Evolutionary conservation across 2,113 vertebrate species (phyloP).

Genomic region (Larimichthys polyactis): DNA sequence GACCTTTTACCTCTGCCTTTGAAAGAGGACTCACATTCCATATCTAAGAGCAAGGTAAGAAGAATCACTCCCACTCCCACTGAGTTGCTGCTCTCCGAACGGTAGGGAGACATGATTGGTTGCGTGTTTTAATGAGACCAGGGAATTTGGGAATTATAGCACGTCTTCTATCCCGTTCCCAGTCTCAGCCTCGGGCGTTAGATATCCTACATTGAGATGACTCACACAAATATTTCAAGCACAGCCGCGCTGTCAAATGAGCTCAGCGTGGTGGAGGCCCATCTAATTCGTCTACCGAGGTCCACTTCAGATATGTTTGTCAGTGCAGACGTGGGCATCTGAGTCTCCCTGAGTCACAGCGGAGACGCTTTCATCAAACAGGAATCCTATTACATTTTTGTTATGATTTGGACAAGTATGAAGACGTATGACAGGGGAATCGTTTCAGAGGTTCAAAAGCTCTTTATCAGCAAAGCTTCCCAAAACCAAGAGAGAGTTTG

Average conservation of each 20-base stretch:
- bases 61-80: not conserved
- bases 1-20: constrained; percentile 88
- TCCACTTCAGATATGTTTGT: constrained; percentile 30
- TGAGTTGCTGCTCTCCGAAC: not conserved
- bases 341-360: constrained; percentile 18
- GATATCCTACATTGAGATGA: constrained; percentile 47
- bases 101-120: not conserved
- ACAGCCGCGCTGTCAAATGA: not conserved
- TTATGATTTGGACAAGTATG: not conserved
- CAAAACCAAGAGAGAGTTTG: not conserved
- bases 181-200: constrained; percentile 20
- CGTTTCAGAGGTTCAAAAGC: constrained; percentile 2
- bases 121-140: constrained; percentile 33
- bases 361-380: constrained; percentile 1
- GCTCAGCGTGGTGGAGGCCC: constrained; percentile 19
- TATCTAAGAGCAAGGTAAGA: constrained; percentile 98
- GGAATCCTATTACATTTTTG: constrained; percentile 8
- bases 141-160: constrained; percentile 30
- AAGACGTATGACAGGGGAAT: not conserved
- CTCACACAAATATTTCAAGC: constrained; percentile 34
- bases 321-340: constrained; percentile 21
- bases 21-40: constrained; percentile 93
- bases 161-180: not conserved
- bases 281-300: constrained; percentile 18
- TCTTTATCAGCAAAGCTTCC: not conserved